Base-by-base conservation (phyloP, 2,113 vertebrate species). In the Tinamus guttatus region DNA sequence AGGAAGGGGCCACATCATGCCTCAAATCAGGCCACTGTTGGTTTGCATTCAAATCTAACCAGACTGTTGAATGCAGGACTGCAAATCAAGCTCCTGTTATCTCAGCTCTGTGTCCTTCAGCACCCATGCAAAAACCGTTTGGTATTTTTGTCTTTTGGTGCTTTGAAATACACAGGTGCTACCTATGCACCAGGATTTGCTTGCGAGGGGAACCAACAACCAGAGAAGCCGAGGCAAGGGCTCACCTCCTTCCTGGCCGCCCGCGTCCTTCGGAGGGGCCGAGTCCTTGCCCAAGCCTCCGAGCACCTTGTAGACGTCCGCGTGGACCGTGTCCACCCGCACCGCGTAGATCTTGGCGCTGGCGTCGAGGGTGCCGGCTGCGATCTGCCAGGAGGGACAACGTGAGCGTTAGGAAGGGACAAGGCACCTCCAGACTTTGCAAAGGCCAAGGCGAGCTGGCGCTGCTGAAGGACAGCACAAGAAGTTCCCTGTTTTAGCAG, bases 331-430 rank as follows among this genome's bases (percentile, higher is more conserved):
- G 67, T 99, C 99, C 20, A 99, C 99, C 1, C 99, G 97, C 56
- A 99, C 98, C 0, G 99, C 98, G 7, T 99, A 99, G 87, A 99
- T 99, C 97, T 99, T 99, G 3, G 98, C 99, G 6, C 99, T 99
- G 92, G 99, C 99, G 34, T 99, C 99, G 64, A 99, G 95, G 2
- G 99, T 99, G 4, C 99, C 99, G 0, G 99, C 99, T 22, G 99
- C 99, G 30, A 99, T 96, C 99, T 99, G 40, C 21, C 24, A 5
- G 38, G 60, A 27, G 52, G 64, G 56, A 59, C 58, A 76, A 43
- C 19, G 22, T 6, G 43, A 43, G 43, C 36, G 7, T 62, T 22
- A 64, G 38, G 13, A 25, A 15, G 5, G n/a, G 18, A 41, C 5
- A 45, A 30, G 6, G 1, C 38, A 15, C 27, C 12, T 20, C 28